Conservation (phyloP, 2,797 vertebrate species). For the Cyclopterus lumpus region DNA sequence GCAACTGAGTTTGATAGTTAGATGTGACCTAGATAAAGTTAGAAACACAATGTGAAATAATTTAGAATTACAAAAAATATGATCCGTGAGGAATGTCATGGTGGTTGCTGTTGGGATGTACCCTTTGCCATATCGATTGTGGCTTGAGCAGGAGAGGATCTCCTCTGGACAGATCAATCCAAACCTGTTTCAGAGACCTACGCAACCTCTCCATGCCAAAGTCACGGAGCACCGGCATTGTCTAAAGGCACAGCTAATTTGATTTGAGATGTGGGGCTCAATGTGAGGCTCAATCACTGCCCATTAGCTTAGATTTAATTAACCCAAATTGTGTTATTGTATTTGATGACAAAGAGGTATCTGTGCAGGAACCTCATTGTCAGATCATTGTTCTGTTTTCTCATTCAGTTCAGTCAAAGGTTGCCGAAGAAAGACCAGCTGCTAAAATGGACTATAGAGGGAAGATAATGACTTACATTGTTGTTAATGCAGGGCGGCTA, state of each 20-base stretch:
- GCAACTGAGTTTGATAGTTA: conserved; percentile 40
- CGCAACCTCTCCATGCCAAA: conserved; percentile 59
- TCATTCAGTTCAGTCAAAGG: conserved; percentile 79
- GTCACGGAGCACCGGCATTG: conserved; percentile 54
- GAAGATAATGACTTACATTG: conserved; percentile 53
- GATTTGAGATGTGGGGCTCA: conserved; percentile 72
- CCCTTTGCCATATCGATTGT: conserved; percentile 48
- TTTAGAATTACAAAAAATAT: conserved; percentile 1
- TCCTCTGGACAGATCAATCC: conserved; percentile 69
- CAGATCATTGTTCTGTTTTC: conserved; percentile 81
- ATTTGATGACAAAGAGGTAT: conserved; percentile 83
- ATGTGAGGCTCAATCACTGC: conserved; percentile 80
- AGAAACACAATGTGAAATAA: background rate
- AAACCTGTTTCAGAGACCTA: conserved; percentile 68
- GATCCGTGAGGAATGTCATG: background rate
- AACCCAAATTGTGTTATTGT: conserved; percentile 85
- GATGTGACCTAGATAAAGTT: conserved; percentile 28
- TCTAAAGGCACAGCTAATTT: conserved; percentile 79
- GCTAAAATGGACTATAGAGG: conserved; percentile 59
- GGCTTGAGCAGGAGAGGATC: conserved; percentile 43
- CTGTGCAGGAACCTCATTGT: conserved; percentile 80
- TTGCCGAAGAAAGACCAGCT: conserved; percentile 66
- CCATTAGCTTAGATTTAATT: conserved; percentile 85
- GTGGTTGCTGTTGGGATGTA: conserved; percentile 18
- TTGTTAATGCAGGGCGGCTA: conserved; percentile 57